phyloP scores from a whole-genome alignment of 2,797 vertebrate species.

The Clarias laeviceps region DNA sequence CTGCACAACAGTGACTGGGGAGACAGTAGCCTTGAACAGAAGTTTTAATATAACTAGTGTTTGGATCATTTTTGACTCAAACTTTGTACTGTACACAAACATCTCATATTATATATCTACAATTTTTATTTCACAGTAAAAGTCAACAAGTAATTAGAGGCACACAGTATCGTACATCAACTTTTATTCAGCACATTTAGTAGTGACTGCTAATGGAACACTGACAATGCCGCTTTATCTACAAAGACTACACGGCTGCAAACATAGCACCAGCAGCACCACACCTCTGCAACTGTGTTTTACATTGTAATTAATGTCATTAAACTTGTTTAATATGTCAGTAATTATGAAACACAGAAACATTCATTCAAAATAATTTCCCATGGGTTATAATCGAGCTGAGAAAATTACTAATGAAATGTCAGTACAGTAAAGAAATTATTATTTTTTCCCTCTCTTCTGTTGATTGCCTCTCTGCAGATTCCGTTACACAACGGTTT shows the following conservation, averaged over 20 bases:
- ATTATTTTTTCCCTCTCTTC: background rate
- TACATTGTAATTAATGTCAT: background rate
- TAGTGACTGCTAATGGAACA: slow-evolving; percentile 46
- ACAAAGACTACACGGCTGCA: slow-evolving; percentile 46
- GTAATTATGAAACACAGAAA: slow-evolving; percentile 23
- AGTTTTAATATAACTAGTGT: too few species aligned
- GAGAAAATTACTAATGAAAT: slow-evolving; percentile 23
- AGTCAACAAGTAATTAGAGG: background rate
- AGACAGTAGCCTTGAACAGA: too few species aligned
- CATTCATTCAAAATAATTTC: slow-evolving; percentile 3
- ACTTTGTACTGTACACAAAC: background rate
- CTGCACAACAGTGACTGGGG: too few species aligned
- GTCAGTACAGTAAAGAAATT: slow-evolving; percentile 14
- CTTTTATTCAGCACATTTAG: slow-evolving; percentile 43
- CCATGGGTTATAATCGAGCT: background rate
- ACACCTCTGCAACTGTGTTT: slow-evolving; percentile 10
- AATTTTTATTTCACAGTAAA: background rate
- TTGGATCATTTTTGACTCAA: too few species aligned
- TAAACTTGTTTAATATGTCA: slow-evolving; percentile 21
- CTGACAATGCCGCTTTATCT: slow-evolving; percentile 41
- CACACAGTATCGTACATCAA: slow-evolving; percentile 10
- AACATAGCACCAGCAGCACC: slow-evolving; percentile 49
- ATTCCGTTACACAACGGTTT: slow-evolving; percentile 15
- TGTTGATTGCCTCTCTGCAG: background rate
- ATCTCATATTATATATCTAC: background rate